Evolutionary conservation across 2,113 vertebrate genomes (phyloP), one percentile per base, ranked within the genome.

Genomic region (Phrynosoma platyrhinos): DNA sequence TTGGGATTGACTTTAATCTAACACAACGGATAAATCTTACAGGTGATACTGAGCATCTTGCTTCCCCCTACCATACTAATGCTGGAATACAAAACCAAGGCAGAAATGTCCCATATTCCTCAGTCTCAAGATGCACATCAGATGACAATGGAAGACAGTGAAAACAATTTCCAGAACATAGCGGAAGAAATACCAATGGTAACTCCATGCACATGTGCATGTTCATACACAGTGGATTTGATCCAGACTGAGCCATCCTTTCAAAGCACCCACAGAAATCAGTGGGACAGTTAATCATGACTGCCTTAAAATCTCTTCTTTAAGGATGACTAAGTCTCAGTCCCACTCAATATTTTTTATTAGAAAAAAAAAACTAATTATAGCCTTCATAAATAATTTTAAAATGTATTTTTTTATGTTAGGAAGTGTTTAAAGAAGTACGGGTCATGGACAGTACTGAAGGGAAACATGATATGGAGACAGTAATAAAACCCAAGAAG

Each of bases 81-180:
- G 94, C 91, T 99, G 96, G 99, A 99, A 95, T 99, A 99, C 93
- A 99, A 99, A 95, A 99, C 98, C 40, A 99, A 99, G 92, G 99
- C 99, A 20, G 99, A 99, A 96, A 99, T 99, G 99, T 99, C 99
- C 72, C 99, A 99, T 90, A 99, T 99, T 93, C 99, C 99, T 87
- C 99, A 99, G 93, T 99, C 98, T 92, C 98, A 99, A 93, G 99
- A 99, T 88, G 98, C 98, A 64, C 99, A 99, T 95, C 98, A 99
- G 91, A 99, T 99, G 97, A 97, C 98, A 84, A 99, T 99, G 98
- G 99, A 99, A 94, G 99, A 99, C 92, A 99, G 99, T n/a, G 98
- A 99, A 84, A 98, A 98, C 96, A 99, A 98, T 95, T 98, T 99
- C 92, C 98, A 99, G 92, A 97, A 97, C 83, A 92, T 96, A 40